Base-by-base conservation (phyloP, 2,113 vertebrate genomes). In the Arizona elegans region DNA sequence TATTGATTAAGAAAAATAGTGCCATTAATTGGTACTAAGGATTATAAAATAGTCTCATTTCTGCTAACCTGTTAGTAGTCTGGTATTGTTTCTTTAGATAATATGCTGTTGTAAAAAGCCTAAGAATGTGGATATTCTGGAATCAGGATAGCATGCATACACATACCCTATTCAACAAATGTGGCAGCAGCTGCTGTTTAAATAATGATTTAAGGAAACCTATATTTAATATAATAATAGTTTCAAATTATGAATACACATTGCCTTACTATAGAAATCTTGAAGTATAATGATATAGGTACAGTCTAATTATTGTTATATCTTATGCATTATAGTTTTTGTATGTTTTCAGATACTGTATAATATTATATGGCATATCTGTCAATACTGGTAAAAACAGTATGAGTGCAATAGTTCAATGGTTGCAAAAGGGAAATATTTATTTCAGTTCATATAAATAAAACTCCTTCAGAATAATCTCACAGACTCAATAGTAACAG, bases 261-360 rank as follows among this genome's bases (percentile, higher is more conserved):
- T 56, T 86, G 10, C 54, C 55, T 52, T 87, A 29, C 13, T 87
- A 21, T 33, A 50, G 7, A 13, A 12, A 62, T 50, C 21, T 92
- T 87, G 43, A 3, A 58, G 52, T 92, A 47, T 26, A 52, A 56
- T 9, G 5, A 92, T 59, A n/a, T n/a, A 70, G 90, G 90, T 50
- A 62, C 53, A 17, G 33, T 90, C 10, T 24, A 91, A 94, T 43
- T 89, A 89, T 96, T 94, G 29, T 95, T 87, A 90, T 58, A 56
- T 38, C 8, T 87, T 90, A 52, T 52, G 10, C 47, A 50, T 50
- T 50, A 86, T 50, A 24, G 5, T 53, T 43, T 56, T 23, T 62
- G 9, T 11, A 62, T 43, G 12, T 70, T 70, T 70, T 33, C 65
- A 70, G 12, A 70, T 70, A 33, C 13, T 70, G 65, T 70, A 33